phyloP scores from a whole-genome alignment of 2,113 vertebrate species.

The Odontophorus gujanensis region DNA sequence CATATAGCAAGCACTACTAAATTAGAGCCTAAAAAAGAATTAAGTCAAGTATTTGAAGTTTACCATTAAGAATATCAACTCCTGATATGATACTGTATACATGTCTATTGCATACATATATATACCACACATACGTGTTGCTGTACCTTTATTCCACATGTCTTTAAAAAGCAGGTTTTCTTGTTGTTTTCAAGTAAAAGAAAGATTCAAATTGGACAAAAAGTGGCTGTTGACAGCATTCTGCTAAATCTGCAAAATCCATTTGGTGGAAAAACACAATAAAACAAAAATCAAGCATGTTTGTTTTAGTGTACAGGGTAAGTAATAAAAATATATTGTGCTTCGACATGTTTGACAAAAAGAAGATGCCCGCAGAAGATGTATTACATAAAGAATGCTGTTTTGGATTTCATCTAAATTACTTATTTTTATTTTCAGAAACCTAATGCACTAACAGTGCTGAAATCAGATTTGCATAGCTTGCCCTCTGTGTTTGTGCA shows the following conservation, averaged over 20 bases:
- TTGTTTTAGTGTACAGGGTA: background rate
- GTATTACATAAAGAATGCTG: constrained; percentile 8
- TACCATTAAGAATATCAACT: background rate
- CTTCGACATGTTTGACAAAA: constrained; percentile 28
- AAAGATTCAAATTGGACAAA: background rate
- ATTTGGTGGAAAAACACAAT: background rate
- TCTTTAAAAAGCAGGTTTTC: background rate
- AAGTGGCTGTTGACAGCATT: background rate
- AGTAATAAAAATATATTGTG: constrained; percentile 43
- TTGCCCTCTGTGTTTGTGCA: background rate
- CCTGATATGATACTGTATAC: background rate
- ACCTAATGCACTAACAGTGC: background rate
- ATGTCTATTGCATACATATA: background rate
- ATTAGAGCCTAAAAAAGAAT: background rate
- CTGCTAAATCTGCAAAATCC: constrained; percentile 4
- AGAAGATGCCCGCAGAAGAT: constrained; percentile 21
- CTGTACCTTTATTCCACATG: background rate
- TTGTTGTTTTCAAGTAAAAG: background rate
- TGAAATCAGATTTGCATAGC: constrained; percentile 1
- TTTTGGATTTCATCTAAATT: constrained; percentile 15
- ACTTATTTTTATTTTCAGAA: constrained; percentile 46
- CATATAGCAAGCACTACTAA: background rate
- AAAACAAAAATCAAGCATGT: background rate
- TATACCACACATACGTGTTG: too few relatives aligned
- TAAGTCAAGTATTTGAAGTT: background rate